phyloP scores from a whole-genome alignment of 1,140 invertebrate species.

The Calephelis nemesis region DNA sequence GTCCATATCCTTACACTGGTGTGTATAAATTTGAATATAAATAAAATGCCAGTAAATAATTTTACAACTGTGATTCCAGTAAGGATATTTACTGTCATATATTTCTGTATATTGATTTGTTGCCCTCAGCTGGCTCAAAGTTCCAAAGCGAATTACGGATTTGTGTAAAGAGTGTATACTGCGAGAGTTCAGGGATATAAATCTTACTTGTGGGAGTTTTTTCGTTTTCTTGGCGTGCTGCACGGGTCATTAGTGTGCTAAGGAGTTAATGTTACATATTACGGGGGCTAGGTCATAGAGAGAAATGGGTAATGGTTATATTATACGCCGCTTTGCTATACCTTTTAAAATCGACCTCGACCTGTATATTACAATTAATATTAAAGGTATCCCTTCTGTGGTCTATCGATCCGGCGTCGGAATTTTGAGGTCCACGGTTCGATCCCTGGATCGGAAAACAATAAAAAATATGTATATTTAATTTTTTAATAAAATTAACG shows the following conservation, averaged over 20 bases:
- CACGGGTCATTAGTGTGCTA: neutral
- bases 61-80: neutral
- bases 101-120: conserved; percentile 13
- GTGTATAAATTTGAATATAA: no score
- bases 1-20: no score
- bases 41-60: no score
- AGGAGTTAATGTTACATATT: conserved; percentile 9
- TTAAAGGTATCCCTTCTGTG: no score
- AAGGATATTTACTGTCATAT: neutral
- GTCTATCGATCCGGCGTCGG: no score
- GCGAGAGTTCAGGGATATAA: conserved; percentile 13
- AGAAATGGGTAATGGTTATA: neutral
- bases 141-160: conserved; percentile 17
- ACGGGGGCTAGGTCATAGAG: neutral
- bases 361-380: no score
- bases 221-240: conserved; percentile 12
- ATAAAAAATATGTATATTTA: no score
- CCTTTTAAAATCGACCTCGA: no score
- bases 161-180: conserved; percentile 14
- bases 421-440: no score
- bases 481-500: no score
- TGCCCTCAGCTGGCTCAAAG: conserved; percentile 3
- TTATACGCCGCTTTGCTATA: neutral
- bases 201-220: conserved; percentile 6
- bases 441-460: no score